Percentiles rank a stretch among this genome's conserved stretches.
These are phyloP conservation scores for Epistrophe eligans DNA, from an alignment of 2,888 invertebrate species.

Conservation along the genomic window DNA sequence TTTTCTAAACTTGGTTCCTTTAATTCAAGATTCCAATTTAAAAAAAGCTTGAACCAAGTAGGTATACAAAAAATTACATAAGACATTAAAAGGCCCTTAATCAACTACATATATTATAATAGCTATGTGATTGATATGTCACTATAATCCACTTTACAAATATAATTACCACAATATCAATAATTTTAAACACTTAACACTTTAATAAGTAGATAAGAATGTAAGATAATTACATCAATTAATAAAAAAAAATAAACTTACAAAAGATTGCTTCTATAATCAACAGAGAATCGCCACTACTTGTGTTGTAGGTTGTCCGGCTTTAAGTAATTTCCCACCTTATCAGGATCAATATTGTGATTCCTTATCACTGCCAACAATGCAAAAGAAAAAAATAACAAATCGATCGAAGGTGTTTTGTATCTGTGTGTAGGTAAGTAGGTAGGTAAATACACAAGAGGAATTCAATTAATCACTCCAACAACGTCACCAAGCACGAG, in stretches of 20 bases:
- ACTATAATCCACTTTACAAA: too few species aligned
- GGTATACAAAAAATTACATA: too few species aligned
- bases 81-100: too few species aligned
- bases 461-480: slow-evolving; percentile 30
- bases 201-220: too few species aligned
- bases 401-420: slow-evolving; percentile 6
- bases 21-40: too few species aligned
- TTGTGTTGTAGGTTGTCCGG: not conserved
- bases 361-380: slow-evolving; percentile 28
- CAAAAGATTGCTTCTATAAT: slow-evolving; percentile 28
- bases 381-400: not conserved
- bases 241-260: slow-evolving; percentile 31
- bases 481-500: slow-evolving; percentile 15
- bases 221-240: too few species aligned
- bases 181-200: too few species aligned
- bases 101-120: too few species aligned
- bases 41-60: too few species aligned
- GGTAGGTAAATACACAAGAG: not conserved
- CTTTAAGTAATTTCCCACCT: slow-evolving; percentile 7
- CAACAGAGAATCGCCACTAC: slow-evolving; percentile 29
- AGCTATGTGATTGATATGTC: too few species aligned
- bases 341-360: slow-evolving; percentile 46
- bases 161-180: too few species aligned
- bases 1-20: too few species aligned
- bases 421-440: not conserved